phyloP scores from a whole-genome alignment of 2,113 vertebrate species.

The Phylloscopus trochiloides region DNA sequence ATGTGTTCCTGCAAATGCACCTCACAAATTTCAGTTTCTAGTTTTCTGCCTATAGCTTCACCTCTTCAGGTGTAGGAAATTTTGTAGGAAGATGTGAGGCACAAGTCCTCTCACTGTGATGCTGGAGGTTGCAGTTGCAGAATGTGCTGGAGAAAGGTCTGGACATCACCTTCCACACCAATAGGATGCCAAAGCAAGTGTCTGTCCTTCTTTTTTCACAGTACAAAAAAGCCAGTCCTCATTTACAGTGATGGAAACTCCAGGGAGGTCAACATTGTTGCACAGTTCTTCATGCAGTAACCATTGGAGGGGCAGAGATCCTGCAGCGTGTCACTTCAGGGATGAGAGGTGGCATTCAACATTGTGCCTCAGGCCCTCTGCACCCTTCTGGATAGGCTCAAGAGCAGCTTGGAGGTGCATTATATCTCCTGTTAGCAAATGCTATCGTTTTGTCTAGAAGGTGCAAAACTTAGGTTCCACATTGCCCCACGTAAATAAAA shows the following conservation, averaged over 20 bases:
- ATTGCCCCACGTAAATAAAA: neutral
- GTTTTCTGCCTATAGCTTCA: neutral
- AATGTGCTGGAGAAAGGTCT: neutral
- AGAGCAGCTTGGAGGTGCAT: neutral
- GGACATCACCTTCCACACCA: neutral
- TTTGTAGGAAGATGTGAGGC: neutral
- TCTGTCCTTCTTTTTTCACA: neutral
- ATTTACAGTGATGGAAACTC: neutral
- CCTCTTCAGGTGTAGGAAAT: neutral
- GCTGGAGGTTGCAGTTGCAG: neutral
- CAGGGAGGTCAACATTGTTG: neutral
- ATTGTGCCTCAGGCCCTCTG: neutral
- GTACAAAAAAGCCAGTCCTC: neutral
- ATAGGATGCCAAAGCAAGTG: neutral
- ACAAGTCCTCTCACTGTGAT: neutral
- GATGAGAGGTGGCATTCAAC: neutral
- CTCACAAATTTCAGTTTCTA: neutral
- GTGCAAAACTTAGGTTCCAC: rapidly evolving
- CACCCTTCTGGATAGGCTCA: neutral
- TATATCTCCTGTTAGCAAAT: neutral
- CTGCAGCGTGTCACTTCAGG: neutral
- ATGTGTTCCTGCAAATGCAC: neutral
- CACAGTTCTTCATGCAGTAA: neutral
- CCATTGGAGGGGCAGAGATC: neutral
- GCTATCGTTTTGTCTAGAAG: neutral